Conservation (phyloP, 2,113 vertebrate genomes). For the Elachura formosa region DNA sequence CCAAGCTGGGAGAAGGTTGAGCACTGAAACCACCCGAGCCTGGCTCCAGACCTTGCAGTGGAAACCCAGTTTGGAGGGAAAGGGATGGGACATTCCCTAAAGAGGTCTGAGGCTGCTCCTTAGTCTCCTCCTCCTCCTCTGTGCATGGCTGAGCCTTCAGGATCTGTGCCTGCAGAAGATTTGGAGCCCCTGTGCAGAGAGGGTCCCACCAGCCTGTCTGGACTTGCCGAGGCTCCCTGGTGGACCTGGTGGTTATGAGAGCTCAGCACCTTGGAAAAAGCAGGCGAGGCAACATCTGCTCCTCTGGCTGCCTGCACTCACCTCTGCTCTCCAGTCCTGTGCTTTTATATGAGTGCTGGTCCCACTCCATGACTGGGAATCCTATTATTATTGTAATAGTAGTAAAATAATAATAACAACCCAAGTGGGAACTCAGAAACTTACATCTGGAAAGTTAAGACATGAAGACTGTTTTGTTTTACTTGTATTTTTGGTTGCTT, state of each 20-base stretch:
- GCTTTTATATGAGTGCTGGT: neutral
- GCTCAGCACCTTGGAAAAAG: neutral
- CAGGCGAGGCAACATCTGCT: neutral
- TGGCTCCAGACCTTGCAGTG: neutral
- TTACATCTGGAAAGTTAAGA: conserved; percentile 46
- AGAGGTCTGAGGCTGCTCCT: neutral
- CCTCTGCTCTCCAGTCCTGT: neutral
- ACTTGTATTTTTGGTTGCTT: neutral
- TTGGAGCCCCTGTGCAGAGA: neutral
- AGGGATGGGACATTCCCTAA: neutral
- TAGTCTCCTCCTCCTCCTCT: neutral
- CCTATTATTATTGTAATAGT: conserved; percentile 25
- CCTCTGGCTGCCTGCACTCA: neutral
- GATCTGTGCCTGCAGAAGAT: neutral
- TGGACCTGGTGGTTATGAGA: neutral
- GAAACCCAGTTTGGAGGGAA: neutral
- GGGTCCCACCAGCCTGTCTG: neutral
- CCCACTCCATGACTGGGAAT: neutral
- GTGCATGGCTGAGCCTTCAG: neutral
- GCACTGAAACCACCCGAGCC: neutral
- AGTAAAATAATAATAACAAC: conserved; percentile 25
- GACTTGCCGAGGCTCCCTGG: neutral
- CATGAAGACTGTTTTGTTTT: neutral
- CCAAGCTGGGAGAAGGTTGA: neutral
- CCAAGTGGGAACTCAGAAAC: conserved; percentile 10